Evolutionary conservation across 2,113 vertebrate genomes (phyloP), one percentile per base, ranked within the genome.

Genomic region (Pelecanoides urinatrix): DNA sequence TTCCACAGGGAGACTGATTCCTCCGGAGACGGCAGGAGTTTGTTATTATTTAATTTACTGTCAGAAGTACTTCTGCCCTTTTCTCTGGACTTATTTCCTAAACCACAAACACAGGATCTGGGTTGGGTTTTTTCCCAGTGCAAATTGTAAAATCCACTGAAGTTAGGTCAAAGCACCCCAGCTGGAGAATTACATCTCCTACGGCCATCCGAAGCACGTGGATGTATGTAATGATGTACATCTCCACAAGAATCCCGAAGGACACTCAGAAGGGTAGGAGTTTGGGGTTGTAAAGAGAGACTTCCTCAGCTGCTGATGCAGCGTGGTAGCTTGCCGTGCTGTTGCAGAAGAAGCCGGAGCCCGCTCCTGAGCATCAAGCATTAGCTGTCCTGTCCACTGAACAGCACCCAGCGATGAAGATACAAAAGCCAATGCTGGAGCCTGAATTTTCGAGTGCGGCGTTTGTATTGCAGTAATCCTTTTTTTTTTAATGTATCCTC

Each of bases 121-220:
- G 16, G 6, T 9, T 59, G n/a, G 8, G 14, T 44, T 21, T 83
- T 49, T 53, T 47, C 63, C 11, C 32, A 11, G 12, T 52, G 9
- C 3, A 4, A 45, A 38, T 10, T 30, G 14, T 73, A 58, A 91
- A 91, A 91, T 27, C 47, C 32, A 11, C 27, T 27, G 22, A 55
- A 74, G 50, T 56, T 26, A 18, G 25, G 45, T 72, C 55, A 74
- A n/a, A 87, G 76, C 62, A 50, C 2, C 29, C 44, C 29, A 71
- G 55, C 44, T 67, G 29, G 55, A 71, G 56, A 84, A 40, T 34
- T 74, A 2, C 4, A 13, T 40, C 32, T 73, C 22, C 14, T 53
- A 1, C 0, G 1, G 38, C 70, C 61, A 8, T 36, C 13, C 5
- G 2, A 52, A 80, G 59, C 52, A 10, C 0, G 0, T 16, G 32